These are phyloP conservation scores for Rostratula benghalensis DNA, from an alignment of 2,113 vertebrate genomes.

Conservation along the genomic window DNA sequence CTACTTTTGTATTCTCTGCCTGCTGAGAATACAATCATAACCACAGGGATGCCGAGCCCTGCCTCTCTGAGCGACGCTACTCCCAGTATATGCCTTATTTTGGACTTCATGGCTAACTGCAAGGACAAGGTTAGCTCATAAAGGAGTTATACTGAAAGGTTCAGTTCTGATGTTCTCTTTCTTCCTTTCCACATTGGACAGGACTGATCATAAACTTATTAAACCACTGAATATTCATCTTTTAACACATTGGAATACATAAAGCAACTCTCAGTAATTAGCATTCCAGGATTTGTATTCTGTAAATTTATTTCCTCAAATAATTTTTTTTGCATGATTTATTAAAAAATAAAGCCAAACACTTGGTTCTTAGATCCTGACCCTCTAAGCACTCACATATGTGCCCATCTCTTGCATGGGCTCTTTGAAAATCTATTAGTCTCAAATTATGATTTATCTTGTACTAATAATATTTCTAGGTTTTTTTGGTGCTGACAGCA, in stretches of 20 bases:
- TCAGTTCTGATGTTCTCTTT: neutral
- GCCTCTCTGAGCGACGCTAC: neutral
- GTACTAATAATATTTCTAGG: neutral
- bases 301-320: conserved; percentile 50
- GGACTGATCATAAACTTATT: neutral
- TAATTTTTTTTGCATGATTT: neutral
- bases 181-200: neutral
- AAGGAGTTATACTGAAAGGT: neutral
- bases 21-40: rapidly evolving
- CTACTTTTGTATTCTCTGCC: too few relatives aligned
- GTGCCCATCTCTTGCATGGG: neutral
- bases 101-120: neutral
- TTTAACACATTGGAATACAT: neutral
- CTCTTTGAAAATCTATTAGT: neutral
- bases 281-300: neutral
- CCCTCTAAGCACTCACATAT: conserved; percentile 29
- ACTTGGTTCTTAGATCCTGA: conserved; percentile 25
- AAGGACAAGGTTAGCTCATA: neutral
- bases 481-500: neutral
- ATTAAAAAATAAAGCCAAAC: conserved; percentile 50
- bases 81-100: neutral
- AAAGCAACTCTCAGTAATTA: conserved; percentile 27
- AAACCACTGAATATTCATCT: conserved; percentile 36
- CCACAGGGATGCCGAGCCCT: neutral
- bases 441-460: neutral